Evolutionary conservation across 1,140 invertebrate species (phyloP), one percentile per base, ranked within the genome.

Genomic region (Xylocopa sonorina): DNA sequence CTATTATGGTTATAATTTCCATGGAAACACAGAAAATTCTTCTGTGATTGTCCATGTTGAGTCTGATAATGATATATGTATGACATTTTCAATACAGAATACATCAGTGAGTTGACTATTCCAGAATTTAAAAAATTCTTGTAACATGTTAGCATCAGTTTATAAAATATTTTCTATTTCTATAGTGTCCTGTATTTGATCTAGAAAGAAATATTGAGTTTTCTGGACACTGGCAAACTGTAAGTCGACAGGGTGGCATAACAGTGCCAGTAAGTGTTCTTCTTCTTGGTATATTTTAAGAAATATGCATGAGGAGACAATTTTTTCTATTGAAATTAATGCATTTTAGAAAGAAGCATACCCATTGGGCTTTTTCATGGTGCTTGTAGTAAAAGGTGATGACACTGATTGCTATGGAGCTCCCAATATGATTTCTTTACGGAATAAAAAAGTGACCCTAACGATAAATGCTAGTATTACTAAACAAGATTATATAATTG

Each of bases 371-470:
- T 96, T 98, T 90, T 98, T 96, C 91, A 94, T 98, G 55, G 96
- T 98, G 2, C 94, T 98, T 83, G 96, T 97, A 24, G 95, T 97
- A 68, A 96, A 97, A 92, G 94, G 95, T 0, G 95, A 95, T 66
- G 96, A 98, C 85, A 94, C 92, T 1, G 95, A 95, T 74, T 98
- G 97, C 87, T 93, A 93, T 55, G 94, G 93, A 27, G 80, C 88
- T 14, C 85, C 87, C 16, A 84, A 64, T 78, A 88, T 78, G 38
- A 83, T 51, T 16, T 84, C 64, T 12, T 79, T 84, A 55, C 91
- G 94, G 2, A 90, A 88, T 12, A 96, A 97, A 90, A 92, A 84
- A 46, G 86, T 96, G 29, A 92, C 87, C 14, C 90, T 96, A 77
- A 87, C 81, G 6, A 92, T 96, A 41, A 89, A 91, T 72, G 92